Evolutionary conservation across 2,888 invertebrate genomes (phyloP).

Genomic region (Cordilura impudica): DNA sequence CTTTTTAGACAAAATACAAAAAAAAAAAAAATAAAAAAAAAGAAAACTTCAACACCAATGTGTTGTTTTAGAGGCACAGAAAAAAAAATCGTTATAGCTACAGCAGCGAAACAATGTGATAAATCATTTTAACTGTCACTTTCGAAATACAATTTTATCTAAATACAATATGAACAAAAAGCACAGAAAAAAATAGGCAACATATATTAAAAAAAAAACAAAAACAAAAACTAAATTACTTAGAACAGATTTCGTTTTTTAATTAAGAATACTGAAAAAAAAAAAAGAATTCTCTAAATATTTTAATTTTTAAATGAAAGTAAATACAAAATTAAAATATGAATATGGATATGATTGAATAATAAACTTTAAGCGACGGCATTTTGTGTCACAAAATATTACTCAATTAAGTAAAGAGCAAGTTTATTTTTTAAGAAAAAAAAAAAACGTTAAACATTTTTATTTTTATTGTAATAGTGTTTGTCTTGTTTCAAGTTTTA

Average conservation of each 20-base stretch:
- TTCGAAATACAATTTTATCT: slow-evolving; percentile 78
- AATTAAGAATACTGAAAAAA: slow-evolving; percentile 16
- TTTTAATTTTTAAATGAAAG: background rate
- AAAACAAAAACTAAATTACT: slow-evolving; percentile 6
- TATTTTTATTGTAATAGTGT: background rate
- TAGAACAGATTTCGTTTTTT: slow-evolving; percentile 26
- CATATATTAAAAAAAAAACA: slow-evolving; percentile 14
- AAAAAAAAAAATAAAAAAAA: slow-evolving; percentile 33
- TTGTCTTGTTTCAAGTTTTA: background rate
- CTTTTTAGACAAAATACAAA: slow-evolving; percentile 14
- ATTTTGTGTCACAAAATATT: slow-evolving; percentile 6
- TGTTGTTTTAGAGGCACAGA: slow-evolving; percentile 39
- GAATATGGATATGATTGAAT: no score
- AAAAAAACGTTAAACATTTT: background rate
- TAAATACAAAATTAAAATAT: background rate
- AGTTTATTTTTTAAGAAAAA: background rate
- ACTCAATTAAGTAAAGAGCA: slow-evolving; percentile 38
- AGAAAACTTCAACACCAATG: slow-evolving; percentile 34
- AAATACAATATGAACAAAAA: slow-evolving; percentile 64
- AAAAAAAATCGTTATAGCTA: slow-evolving; percentile 62
- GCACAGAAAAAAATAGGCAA: background rate
- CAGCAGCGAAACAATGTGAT: slow-evolving; percentile 73
- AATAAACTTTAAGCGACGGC: slow-evolving; percentile 53
- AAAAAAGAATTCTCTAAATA: background rate
- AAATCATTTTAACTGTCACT: slow-evolving; percentile 78